phyloP scores from a whole-genome alignment of 2,888 invertebrate genomes.

The Congeria kusceri region DNA sequence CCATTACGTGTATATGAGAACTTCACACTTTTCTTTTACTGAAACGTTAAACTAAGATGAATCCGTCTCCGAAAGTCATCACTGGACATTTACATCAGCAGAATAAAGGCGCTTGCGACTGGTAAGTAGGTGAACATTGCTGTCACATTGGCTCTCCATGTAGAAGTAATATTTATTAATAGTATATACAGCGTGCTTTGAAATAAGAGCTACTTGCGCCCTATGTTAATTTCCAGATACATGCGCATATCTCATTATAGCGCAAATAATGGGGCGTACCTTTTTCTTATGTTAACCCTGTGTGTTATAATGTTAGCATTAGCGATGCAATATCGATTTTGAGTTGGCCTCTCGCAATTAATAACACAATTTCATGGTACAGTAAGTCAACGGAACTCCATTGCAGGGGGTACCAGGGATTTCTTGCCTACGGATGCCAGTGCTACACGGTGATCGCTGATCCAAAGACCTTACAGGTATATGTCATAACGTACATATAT shows the following conservation, averaged over 20 bases:
- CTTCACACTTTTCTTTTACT: no score
- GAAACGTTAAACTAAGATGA: slow-evolving; percentile 11
- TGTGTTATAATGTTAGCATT: no score
- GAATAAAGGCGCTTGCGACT: slow-evolving; percentile 61
- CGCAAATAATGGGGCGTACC: no score
- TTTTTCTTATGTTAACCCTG: no score
- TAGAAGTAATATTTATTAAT: background rate
- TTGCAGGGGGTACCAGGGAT: slow-evolving; percentile 57
- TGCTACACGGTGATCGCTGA: slow-evolving; percentile 62
- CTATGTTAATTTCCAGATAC: background rate
- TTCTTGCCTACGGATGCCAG: slow-evolving; percentile 62
- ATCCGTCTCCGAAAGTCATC: slow-evolving; percentile 57
- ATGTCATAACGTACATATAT: background rate
- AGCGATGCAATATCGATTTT: no score
- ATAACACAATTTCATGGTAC: no score
- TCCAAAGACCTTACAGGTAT: slow-evolving; percentile 55
- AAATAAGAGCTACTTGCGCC: background rate
- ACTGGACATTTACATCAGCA: slow-evolving; percentile 55
- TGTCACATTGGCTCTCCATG: no score
- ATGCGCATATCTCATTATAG: background rate
- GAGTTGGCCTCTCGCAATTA: no score
- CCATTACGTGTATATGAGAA: no score
- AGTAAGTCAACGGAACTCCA: no score
- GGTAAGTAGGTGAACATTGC: slow-evolving; percentile 36
- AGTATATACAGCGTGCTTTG: background rate